Base-by-base conservation (phyloP, 2,888 invertebrate species). In the Acheta domesticus region DNA sequence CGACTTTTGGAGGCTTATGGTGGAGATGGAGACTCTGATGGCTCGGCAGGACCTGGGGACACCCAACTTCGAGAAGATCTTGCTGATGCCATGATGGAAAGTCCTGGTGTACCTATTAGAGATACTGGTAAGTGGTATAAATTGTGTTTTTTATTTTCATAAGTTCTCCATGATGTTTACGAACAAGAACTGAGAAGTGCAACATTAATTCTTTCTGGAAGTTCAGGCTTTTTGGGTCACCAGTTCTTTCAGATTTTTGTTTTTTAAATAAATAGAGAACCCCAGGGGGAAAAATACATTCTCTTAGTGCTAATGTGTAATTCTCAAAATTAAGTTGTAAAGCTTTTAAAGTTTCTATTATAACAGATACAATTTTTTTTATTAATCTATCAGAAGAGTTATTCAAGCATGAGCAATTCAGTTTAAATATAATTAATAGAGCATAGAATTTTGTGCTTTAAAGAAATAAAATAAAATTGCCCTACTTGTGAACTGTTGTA, bases 61-160 rank as follows among this genome's bases (percentile, higher is more conserved):
- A 92, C 93, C 80, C 93, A 95, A 84, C 89, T 97, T 20, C 91
- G 93, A 83, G 96, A 97, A 86, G 96, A 96, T 87, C 89, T 97
- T 79, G 97, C 97, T 0, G 97, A 97, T 86, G 97, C 97, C 79
- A 97, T 97, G 97, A 90, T 95, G 83, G 97, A 97, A 86, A 92
- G 93, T 23, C 91, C 93, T 12, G 89, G 89, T 16, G 86, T 88
- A 50, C 86, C 87, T 16, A 85, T 87, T 82, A 85, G 87, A 83
- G 87, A 86, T 50, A 85, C 87, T 85, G 88, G 88, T 88, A 86
- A 76, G 36, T 75, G 19, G 12, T 75, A 11, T 23, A 21, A 23
- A 21, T n/a, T 75, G 20, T n/a, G 20, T 12, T 14, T 21, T 74
- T 74, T 16, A 74, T 74, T 20, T 74, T 11, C 21, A 20, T 74